Base-by-base conservation (phyloP, 2,797 vertebrate genomes). In the Erpetoichthys calabaricus region DNA sequence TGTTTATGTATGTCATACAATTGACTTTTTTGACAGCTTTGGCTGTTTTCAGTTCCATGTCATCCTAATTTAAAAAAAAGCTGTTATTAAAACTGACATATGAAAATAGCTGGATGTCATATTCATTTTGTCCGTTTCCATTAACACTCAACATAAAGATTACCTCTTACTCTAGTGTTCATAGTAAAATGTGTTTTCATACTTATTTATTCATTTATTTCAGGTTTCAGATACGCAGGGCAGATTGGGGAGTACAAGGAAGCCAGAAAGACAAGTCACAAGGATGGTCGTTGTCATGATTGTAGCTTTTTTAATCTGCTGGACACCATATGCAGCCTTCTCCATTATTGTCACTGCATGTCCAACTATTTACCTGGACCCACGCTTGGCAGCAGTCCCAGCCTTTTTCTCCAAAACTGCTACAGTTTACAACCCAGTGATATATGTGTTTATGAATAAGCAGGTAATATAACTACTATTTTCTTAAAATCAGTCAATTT, bases 381-480 rank as follows among this genome's bases (percentile, higher is more conserved):
- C 92, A 47, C 73, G 78, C 5, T 71, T 92, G 70, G 80, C 89
- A 25, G 76, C 91, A 59, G 74, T 92, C 53, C 91, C 89, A 0
- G 88, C 92, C 53, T 94, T 93, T 74, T 92, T 95, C 66, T 87
- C 91, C 62, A 94, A 95, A 77, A 95, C 90, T 1, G 86, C 91
- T 7, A 75, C 91, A 0, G 86, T 91, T 60, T 94, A 94, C 73
- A 92, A 95, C 70, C 91, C 92, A 3, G 52, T 95, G 67, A 91
- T 94, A 75, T 92, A 95, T 49, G 90, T 90, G 67, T 94, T 90
- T 68, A 94, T 92, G 91, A 94, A 95, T 80, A 91, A 89, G 67
- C 87, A 93, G 91, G 91, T 93, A 85, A 9, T 44, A 47, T 56
- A 62, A 25, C 25, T 25, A 25, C 25, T 25, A 25, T 25, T 25